These are phyloP conservation scores for Pygathrix nemaeus DNA, from an alignment of 2,113 vertebrate genomes.

Conservation along the genomic window DNA sequence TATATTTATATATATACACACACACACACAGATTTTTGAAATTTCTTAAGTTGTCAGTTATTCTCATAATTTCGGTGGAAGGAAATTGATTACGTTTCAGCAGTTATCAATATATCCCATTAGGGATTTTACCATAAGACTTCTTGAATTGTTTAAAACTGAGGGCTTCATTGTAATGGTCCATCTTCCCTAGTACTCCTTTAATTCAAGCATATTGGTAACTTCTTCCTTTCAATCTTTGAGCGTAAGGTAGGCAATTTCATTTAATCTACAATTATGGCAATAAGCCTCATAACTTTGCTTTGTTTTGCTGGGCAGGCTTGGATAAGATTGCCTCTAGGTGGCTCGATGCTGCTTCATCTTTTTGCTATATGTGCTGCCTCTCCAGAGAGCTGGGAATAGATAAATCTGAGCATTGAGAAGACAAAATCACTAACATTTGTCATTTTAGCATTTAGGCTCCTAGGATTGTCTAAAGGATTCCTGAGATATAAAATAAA, in stretches of 20 bases:
- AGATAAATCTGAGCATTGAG: constrained; percentile 37
- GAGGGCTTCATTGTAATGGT: background rate
- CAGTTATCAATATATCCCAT: background rate
- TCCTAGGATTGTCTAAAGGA: constrained; percentile 59
- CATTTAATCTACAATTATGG: constrained; percentile 56
- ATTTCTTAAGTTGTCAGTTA: background rate
- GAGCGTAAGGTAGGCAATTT: background rate
- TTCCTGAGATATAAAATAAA: constrained; percentile 49
- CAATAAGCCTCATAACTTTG: constrained; percentile 40
- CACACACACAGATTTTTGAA: background rate
- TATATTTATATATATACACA: too few relatives aligned
- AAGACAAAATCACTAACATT: constrained; percentile 76
- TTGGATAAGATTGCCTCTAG: constrained; percentile 66
- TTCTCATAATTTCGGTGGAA: background rate
- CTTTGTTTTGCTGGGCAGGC: constrained; percentile 62
- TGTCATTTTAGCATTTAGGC: constrained; percentile 71
- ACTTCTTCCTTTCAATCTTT: background rate
- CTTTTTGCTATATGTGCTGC: constrained; percentile 31
- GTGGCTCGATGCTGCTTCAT: constrained; percentile 62
- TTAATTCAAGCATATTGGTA: background rate
- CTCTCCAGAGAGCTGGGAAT: constrained; percentile 63
- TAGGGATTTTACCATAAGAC: background rate
- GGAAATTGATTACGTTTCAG: background rate
- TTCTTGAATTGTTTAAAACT: background rate
- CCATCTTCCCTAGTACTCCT: background rate